Evolutionary conservation across 2,113 vertebrate species (phyloP), one percentile per base, ranked within the genome.

Genomic region (Sylvietta virens): DNA sequence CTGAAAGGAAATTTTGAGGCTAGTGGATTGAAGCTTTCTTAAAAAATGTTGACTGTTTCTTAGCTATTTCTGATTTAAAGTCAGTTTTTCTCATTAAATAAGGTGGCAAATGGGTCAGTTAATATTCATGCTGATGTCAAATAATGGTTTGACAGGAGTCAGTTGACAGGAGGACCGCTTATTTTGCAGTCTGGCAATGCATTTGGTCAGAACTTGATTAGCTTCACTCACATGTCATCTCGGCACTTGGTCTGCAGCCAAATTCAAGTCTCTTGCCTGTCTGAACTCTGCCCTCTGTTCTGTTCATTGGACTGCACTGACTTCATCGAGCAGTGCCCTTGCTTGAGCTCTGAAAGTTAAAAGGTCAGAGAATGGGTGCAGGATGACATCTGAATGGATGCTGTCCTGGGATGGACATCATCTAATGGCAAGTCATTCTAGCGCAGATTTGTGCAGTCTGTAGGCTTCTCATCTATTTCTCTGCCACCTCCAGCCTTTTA

Each of bases 11-110:
- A 82, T 86, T 77, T 81, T 92, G 27, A 80, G 62, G 71, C 37
- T 92, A 96, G 93, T 88, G 77, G 86, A 90, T 17, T 39, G 88
- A 69, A 62, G 26, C 57, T 64, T 90, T 89, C 65, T 80, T 88
- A 27, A 95, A 90, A 95, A 94, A 56, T 7, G 15, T 72, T 80
- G 81, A 82, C 74, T 86, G 0, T 20, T 79, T 73, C 57, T 80
- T 77, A 80, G 42, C 35, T 69, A 50, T 66, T 94, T 81, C 62
- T 58, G 47, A 37, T 61, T 82, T 85, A 45, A 73, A 85, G 33
- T 42, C 66, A 54, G 9, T 40, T 83, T 90, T 92, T 62, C 74
- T 77, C 39, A 85, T 48, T 35, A 61, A 81, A 33, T 50, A 65
- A 82, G 18, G 61, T 10, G 21, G 26, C 26, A 71, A 67, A 42